Conservation (phyloP, 2,888 invertebrate genomes). For the Eumacrocentrus americanus region DNA sequence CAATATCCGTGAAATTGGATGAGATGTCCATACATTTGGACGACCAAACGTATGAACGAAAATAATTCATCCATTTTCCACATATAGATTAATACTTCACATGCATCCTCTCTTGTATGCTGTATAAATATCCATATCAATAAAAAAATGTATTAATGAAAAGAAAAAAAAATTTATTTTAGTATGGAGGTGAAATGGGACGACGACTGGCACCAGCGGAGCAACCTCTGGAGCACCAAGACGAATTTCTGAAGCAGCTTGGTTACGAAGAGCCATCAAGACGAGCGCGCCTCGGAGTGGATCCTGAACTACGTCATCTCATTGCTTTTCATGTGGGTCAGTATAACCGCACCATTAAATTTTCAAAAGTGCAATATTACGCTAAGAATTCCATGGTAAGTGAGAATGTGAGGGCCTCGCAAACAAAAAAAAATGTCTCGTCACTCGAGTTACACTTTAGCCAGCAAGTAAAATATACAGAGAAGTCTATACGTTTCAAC, state of each 20-base stretch:
- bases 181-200: conserved; percentile 65
- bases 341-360: conserved; percentile 34
- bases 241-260: conserved; percentile 66
- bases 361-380: neutral
- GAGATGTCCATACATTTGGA: conserved; percentile 3
- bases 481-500: neutral
- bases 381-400: neutral
- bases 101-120: too few relatives aligned
- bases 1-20: conserved; percentile 24
- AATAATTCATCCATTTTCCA: too few relatives aligned
- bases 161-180: conserved; percentile 29
- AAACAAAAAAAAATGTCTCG: neutral
- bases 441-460: too few relatives aligned
- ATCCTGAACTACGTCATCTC: conserved; percentile 69
- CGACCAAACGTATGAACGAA: conserved; percentile 15
- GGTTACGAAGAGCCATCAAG: conserved; percentile 69
- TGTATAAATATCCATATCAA: too few relatives aligned
- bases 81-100: too few relatives aligned
- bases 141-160: too few relatives aligned
- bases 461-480: neutral
- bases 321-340: conserved; percentile 67
- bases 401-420: neutral
- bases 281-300: conserved; percentile 69
- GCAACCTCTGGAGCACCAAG: conserved; percentile 68
- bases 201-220: conserved; percentile 66